phyloP scores from a whole-genome alignment of 2,888 invertebrate genomes.

The Ypsolopha sequella region DNA sequence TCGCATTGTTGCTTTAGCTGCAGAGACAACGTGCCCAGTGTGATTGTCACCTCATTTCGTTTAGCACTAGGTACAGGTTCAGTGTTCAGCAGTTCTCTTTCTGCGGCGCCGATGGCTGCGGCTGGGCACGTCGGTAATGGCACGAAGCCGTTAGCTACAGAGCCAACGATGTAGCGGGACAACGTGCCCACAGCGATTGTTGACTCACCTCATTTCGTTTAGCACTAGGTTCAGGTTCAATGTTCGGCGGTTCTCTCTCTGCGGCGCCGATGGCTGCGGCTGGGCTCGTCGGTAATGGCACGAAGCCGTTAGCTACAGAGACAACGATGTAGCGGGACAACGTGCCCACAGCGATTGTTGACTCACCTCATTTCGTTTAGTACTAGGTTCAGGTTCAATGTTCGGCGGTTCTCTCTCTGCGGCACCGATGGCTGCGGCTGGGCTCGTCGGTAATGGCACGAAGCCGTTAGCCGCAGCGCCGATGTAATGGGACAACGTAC shows the following conservation, averaged over 20 bases:
- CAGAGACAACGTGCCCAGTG: too few relatives aligned
- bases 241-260: slow-evolving; percentile 73
- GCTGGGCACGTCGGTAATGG: slow-evolving; percentile 89
- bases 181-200: too few relatives aligned
- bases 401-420: slow-evolving; percentile 75
- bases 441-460: slow-evolving; percentile 88
- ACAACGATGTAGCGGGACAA: slow-evolving; percentile 96
- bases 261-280: slow-evolving; percentile 78
- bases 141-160: slow-evolving; percentile 38
- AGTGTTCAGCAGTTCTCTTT: slow-evolving; percentile 72
- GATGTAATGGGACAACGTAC: slow-evolving; percentile 95
- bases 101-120: slow-evolving; percentile 78
- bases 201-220: background rate
- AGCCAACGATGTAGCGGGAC: too few relatives aligned
- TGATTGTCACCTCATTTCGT: background rate
- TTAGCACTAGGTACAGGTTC: slow-evolving; percentile 19
- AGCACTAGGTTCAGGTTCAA: slow-evolving; percentile 20
- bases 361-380: slow-evolving; percentile 23
- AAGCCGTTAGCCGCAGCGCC: slow-evolving; percentile 90
- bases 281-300: slow-evolving; percentile 89
- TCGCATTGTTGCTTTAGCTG: too few relatives aligned
- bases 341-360: slow-evolving; percentile 93
- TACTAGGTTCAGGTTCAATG: slow-evolving; percentile 21
- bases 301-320: slow-evolving; percentile 77
- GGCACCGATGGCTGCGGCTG: slow-evolving; percentile 80